phyloP scores from a whole-genome alignment of 2,888 invertebrate species.

The Pheosia tremula region DNA sequence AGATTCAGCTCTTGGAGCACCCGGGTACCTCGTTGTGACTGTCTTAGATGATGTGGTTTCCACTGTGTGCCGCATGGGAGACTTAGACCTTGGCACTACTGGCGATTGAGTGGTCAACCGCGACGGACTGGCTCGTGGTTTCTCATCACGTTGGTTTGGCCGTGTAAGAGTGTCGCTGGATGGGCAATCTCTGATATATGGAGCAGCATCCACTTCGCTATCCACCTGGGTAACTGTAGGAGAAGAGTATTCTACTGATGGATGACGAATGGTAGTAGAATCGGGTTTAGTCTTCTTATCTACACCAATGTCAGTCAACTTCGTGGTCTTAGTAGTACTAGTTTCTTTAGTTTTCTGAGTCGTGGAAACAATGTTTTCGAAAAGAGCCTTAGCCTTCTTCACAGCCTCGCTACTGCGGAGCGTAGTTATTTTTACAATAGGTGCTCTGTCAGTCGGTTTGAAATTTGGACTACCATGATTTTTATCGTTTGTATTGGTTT shows the following conservation, averaged over 20 bases:
- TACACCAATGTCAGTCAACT: constrained; percentile 78
- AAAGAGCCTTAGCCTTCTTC: constrained; percentile 88
- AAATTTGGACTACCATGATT: constrained; percentile 48
- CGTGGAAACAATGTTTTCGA: constrained; percentile 86
- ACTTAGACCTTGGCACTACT: constrained; percentile 54
- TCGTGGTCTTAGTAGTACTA: constrained; percentile 55
- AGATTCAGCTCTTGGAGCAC: constrained; percentile 53
- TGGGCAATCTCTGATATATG: constrained; percentile 39
- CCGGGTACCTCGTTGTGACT: constrained; percentile 48
- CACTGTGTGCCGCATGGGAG: constrained; percentile 52
- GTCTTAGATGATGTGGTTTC: constrained; percentile 53
- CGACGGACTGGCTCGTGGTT: constrained; percentile 51
- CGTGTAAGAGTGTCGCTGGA: constrained; percentile 41
- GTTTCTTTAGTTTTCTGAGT: constrained; percentile 59
- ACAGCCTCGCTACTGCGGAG: constrained; percentile 87
- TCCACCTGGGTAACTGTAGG: constrained; percentile 49
- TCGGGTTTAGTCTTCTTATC: constrained; percentile 63
- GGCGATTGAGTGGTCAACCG: constrained; percentile 53
- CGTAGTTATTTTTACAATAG: constrained; percentile 68
- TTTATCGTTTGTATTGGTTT: constrained; percentile 43
- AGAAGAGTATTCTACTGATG: constrained; percentile 52
- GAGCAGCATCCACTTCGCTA: constrained; percentile 44
- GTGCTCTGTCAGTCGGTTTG: constrained; percentile 53
- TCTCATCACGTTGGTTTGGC: constrained; percentile 44
- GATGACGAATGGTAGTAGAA: constrained; percentile 49